Base-by-base conservation (phyloP, 1,140 invertebrate genomes). In the Aricia agestis region DNA sequence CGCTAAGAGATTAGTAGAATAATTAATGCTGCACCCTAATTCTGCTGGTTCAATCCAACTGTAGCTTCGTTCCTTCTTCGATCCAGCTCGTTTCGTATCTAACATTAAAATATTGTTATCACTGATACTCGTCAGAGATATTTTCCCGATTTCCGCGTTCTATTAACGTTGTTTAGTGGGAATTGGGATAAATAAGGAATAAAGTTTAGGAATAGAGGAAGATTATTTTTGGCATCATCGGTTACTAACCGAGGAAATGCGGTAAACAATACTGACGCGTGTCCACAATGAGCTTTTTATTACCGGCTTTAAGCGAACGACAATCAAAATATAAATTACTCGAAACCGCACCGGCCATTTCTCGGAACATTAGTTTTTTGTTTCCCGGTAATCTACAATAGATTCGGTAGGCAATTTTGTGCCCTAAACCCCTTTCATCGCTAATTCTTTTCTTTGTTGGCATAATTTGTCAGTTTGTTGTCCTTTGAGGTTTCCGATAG, bases 401-500 rank as follows among this genome's bases (percentile, higher is more conserved):
- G 71, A 75, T 71, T 63, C 73, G 45, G 73, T 71, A 74, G 70
- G 73, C 69, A 74, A 71, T 74, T 69, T 68, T 19, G 66, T 42
- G 68, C 66, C 69, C 57, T 19, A 70, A 71, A 72, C 68, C 70
- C 70, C 58, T 69, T 70, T 70, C 59, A 45, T 70, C 41, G 58
- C 63, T 70, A 17, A 68, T 32, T 45, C 18, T 17, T 74, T 82
- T 85, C 78, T 81, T 83, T 85, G 81, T 85, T 86, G 80, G 79
- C 73, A 81, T 79, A 87, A 90, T 90, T 89, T 87, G 86, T 88
- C 87, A 87, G 81, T 84, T 88, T 86, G 81, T 86, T 86, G 82
- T 83, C 79, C 83, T 83, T 87, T 86, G 79, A 86, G 72, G 67
- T 76, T 42, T 58, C 82, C 86, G 83, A 72, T 83, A 82, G 85